phyloP scores from a whole-genome alignment of 2,113 vertebrate species.

The Psittacula cyanocephala region DNA sequence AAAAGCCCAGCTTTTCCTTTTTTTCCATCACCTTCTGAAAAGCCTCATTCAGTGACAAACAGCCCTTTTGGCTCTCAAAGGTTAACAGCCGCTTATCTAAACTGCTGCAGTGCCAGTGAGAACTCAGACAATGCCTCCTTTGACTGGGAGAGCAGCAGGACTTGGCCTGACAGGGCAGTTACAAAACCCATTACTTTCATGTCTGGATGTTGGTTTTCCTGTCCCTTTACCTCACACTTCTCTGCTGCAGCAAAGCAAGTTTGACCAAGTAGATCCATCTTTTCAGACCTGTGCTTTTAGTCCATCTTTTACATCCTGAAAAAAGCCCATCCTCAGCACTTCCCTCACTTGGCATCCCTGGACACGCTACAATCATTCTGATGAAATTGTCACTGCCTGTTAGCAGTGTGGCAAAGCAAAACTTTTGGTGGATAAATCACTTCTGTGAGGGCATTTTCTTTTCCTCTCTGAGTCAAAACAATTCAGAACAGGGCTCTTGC shows the following conservation, averaged over 20 bases:
- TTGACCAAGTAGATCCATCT: not conserved
- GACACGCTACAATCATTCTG: accelerated
- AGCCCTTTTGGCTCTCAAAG: not conserved
- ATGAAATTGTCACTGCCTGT: not conserved
- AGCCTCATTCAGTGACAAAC: not conserved
- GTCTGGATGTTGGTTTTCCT: not conserved
- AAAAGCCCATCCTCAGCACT: not conserved
- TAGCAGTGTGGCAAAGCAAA: not conserved
- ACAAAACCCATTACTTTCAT: not conserved
- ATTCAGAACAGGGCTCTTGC: slow-evolving; percentile 8
- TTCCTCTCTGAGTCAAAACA: slow-evolving; percentile 13
- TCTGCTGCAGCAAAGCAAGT: not conserved
- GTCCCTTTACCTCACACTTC: not conserved
- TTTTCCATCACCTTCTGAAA: not conserved
- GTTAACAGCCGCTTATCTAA: not conserved
- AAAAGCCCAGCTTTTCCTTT: not conserved
- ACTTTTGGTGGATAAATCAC: not conserved
- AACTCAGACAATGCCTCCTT: not conserved
- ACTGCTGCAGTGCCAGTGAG: not conserved
- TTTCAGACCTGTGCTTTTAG: not conserved
- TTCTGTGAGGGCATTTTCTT: not conserved
- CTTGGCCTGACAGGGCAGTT: not conserved
- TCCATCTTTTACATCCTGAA: not conserved
- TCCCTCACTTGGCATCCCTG: not conserved
- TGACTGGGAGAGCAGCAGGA: not conserved